Evolutionary conservation across 2,113 vertebrate species (phyloP).

Genomic region (Aptenodytes forsteri): DNA sequence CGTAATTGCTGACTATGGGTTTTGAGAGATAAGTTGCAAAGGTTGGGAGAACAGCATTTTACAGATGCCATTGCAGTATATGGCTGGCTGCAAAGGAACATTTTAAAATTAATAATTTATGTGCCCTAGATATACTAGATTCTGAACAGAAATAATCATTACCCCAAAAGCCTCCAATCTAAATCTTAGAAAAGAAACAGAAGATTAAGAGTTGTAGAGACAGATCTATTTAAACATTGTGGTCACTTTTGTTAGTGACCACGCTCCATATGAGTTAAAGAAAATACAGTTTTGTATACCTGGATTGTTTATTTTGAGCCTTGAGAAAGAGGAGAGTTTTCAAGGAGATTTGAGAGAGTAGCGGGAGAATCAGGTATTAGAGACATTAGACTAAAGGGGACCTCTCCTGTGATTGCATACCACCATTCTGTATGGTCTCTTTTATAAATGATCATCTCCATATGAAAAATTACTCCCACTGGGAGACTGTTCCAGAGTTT

Average conservation of each 20-base stretch:
- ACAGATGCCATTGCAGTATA: not conserved
- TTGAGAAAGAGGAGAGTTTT: not conserved
- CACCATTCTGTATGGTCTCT: not conserved
- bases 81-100: not conserved
- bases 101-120: slow-evolving; percentile 49
- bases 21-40: not conserved
- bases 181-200: not conserved
- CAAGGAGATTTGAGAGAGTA: not conserved
- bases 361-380: not conserved
- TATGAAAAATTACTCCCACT: slow-evolving; percentile 1
- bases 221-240: not conserved
- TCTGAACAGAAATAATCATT: slow-evolving; percentile 11
- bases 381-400: not conserved
- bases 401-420: not conserved
- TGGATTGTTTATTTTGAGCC: not conserved
- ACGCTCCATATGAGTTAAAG: not conserved
- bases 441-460: not conserved
- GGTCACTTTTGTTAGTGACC: not conserved
- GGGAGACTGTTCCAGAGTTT: not conserved
- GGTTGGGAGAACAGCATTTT: not conserved
- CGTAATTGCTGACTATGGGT: not conserved
- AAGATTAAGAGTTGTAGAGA: not conserved
- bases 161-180: not conserved
- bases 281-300: not conserved
- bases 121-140: slow-evolving; percentile 28